Conservation (phyloP, 2,113 vertebrate genomes). For the Prietella phreatophila region DNA sequence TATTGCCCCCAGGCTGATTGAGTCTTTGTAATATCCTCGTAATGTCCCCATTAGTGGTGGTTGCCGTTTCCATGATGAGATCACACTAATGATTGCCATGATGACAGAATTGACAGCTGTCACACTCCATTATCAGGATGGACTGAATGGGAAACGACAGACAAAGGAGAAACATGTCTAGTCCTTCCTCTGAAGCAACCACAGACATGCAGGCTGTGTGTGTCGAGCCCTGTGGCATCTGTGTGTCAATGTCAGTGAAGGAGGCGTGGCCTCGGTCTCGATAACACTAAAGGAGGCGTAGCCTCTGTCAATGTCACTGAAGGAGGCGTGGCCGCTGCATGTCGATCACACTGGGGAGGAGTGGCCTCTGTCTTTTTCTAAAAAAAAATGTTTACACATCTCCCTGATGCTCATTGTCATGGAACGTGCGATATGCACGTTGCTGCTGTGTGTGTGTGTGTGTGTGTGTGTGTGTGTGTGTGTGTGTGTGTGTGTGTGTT, state of each 20-base stretch:
- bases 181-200: not conserved
- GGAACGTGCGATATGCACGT: not conserved
- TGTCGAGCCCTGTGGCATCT: too few species aligned
- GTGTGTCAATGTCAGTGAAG: not conserved
- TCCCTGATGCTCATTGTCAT: not conserved
- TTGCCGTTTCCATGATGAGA: slow-evolving; percentile 9
- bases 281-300: too few species aligned
- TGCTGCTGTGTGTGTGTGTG: not conserved
- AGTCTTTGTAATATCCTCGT: not conserved
- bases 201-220: not conserved
- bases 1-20: not conserved
- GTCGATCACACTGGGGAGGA: not conserved
- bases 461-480: not conserved
- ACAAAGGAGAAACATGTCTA: not conserved
- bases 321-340: not conserved
- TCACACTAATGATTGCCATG: slow-evolving; percentile 23
- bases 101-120: slow-evolving; percentile 12
- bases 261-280: not conserved
- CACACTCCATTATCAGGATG: not conserved
- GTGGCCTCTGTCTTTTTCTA: not conserved
- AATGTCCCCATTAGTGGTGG: not conserved
- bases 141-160: not conserved
- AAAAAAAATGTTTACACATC: not conserved
- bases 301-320: not conserved
- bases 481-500: not conserved